These are phyloP conservation scores for Hemicordylus capensis DNA, from an alignment of 2,113 vertebrate species.

Conservation along the genomic window DNA sequence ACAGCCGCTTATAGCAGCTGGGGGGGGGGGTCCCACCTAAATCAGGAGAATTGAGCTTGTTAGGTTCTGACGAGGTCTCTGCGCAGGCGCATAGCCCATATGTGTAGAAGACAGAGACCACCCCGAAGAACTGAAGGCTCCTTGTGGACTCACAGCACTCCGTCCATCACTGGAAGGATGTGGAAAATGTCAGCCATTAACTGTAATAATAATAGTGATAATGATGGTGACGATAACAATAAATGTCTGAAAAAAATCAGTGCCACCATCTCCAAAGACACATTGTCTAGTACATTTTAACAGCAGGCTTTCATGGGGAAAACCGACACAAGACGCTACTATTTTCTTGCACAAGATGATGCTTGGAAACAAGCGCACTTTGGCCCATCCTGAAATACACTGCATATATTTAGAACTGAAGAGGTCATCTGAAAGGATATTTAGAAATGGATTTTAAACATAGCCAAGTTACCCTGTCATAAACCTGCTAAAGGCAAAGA, in stretches of 20 bases:
- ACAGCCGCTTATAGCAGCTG: no score
- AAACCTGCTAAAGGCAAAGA: conserved; percentile 23
- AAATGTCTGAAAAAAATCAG: conserved; percentile 12
- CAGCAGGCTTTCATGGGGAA: neutral
- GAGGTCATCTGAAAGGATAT: conserved; percentile 25
- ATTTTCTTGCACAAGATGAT: conserved; percentile 46
- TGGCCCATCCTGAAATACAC: neutral
- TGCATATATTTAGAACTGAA: conserved; percentile 11
- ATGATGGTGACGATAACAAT: no score
- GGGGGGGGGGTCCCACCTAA: no score
- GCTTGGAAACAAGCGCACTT: conserved; percentile 43
- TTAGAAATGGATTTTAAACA: conserved; percentile 6
- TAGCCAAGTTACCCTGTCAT: neutral
- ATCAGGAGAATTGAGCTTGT: no score
- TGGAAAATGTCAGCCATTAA: no score
- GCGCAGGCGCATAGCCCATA: no score
- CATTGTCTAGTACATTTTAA: conserved; percentile 22
- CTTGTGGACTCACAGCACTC: no score
- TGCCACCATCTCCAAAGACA: neutral
- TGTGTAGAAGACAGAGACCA: no score
- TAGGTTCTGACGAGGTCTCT: no score
- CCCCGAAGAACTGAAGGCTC: no score
- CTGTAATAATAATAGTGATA: no score
- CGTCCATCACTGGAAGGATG: no score
- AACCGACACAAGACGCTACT: conserved; percentile 1